Conservation (phyloP, 2,797 vertebrate species). For the Rhadinocentrus ornatus region DNA sequence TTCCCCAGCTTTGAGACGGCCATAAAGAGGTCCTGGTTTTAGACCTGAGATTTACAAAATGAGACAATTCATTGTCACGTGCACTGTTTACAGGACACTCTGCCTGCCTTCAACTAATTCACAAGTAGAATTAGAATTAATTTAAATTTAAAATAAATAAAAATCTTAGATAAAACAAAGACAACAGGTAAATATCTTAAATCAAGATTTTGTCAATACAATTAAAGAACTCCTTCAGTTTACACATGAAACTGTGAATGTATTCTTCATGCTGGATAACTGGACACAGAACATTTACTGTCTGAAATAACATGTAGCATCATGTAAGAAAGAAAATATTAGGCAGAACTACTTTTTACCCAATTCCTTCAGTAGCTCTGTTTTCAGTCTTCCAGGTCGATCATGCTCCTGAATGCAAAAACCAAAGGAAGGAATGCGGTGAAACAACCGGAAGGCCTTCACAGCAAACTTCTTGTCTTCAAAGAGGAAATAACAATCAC, state of each 20-base stretch:
- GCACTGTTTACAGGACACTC: neutral
- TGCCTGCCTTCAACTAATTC: neutral
- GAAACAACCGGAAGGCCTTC: slow-evolving; percentile 91
- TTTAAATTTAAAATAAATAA: neutral
- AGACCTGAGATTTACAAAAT: slow-evolving; percentile 79
- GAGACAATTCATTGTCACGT: neutral
- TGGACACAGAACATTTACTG: neutral
- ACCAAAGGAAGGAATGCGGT: slow-evolving; percentile 93
- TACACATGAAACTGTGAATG: neutral
- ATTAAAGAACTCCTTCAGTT: neutral
- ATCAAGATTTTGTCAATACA: neutral
- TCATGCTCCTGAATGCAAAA: slow-evolving; percentile 89
- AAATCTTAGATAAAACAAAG: neutral
- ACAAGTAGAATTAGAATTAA: neutral
- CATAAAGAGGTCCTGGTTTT: slow-evolving; percentile 89
- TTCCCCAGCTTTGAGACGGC: slow-evolving; percentile 88
- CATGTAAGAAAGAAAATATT: no score
- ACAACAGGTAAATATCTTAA: neutral
- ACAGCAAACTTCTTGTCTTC: slow-evolving; percentile 86
- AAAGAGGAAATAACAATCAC: slow-evolving; percentile 83
- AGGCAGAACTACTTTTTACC: no score
- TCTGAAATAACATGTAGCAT: neutral
- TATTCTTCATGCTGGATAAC: no score
- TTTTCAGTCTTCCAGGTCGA: slow-evolving; percentile 86
- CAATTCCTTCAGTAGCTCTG: slow-evolving; percentile 85